Conservation (phyloP, 2,797 vertebrate genomes). For the Momotus momota region DNA sequence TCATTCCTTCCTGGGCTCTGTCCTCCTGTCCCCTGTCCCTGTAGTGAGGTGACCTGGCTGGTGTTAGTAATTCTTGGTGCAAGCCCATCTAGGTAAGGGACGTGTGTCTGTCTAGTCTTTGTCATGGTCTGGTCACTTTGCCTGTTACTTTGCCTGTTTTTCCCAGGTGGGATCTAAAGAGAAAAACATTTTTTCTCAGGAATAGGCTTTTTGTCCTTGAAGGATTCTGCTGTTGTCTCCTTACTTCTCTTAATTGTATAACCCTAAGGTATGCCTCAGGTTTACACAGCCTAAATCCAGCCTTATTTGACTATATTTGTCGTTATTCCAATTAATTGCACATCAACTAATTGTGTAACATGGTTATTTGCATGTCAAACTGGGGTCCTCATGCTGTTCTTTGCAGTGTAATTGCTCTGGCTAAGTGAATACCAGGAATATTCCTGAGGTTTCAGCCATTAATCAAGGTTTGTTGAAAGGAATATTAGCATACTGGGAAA, state of each 20-base stretch:
- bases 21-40: not conserved
- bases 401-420: conserved; percentile 69
- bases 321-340: conserved; percentile 74
- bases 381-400: conserved; percentile 64
- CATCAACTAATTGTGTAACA: conserved; percentile 74
- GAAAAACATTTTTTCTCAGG: conserved; percentile 11
- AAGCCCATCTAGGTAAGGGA: not conserved
- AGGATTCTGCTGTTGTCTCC: conserved; percentile 8
- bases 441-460: conserved; percentile 62
- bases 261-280: conserved; percentile 50
- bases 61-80: fast-evolving
- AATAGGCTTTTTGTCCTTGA: conserved; percentile 64
- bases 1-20: not conserved
- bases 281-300: conserved; percentile 57
- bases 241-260: conserved; percentile 48
- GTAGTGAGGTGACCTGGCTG: fast-evolving
- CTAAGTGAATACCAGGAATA: conserved; percentile 76
- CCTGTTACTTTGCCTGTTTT: not conserved
- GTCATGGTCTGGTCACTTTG: not conserved
- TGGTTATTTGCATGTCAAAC: conserved; percentile 72
- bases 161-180: not conserved
- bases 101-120: not conserved
- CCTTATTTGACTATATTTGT: conserved; percentile 73
- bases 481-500: conserved; percentile 62
- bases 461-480: conserved; percentile 62